phyloP scores from a whole-genome alignment of 2,888 invertebrate species.

The Xylota segnis region DNA sequence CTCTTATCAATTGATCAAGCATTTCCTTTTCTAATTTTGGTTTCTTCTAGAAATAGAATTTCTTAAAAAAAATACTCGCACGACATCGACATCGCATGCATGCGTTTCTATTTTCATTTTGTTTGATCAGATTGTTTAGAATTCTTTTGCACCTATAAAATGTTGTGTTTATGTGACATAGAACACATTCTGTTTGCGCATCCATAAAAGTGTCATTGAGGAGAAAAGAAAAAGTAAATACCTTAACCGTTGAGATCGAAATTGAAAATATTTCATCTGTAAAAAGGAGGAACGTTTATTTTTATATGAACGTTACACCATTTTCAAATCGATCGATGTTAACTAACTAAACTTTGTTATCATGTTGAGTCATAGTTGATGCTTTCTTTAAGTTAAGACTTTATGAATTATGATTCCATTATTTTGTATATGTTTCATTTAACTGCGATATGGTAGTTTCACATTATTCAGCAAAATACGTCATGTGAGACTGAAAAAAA shows the following conservation, averaged over 20 bases:
- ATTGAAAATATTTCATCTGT: constrained; percentile 26
- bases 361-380: constrained; percentile 8
- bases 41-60: constrained; percentile 25
- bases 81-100: constrained; percentile 29
- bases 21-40: constrained; percentile 14
- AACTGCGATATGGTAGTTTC: background rate
- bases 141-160: background rate
- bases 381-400: background rate
- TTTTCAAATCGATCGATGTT: constrained; percentile 9
- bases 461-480: background rate
- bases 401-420: background rate
- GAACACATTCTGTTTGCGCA: constrained; percentile 1
- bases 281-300: background rate
- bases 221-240: background rate
- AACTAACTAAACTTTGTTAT: background rate
- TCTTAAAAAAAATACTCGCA: constrained; percentile 18
- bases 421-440: background rate
- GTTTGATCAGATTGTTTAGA: constrained; percentile 18
- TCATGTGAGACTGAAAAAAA: background rate
- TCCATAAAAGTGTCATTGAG: constrained; percentile 7
- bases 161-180: constrained; percentile 35
- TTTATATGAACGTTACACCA: background rate
- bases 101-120: constrained; percentile 39
- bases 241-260: constrained; percentile 11
- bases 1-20: constrained; percentile 34